Percentiles rank a stretch among this genome's conserved stretches.
phyloP scores from a whole-genome alignment of 2,113 vertebrate species.

The Trogon surrucura region DNA sequence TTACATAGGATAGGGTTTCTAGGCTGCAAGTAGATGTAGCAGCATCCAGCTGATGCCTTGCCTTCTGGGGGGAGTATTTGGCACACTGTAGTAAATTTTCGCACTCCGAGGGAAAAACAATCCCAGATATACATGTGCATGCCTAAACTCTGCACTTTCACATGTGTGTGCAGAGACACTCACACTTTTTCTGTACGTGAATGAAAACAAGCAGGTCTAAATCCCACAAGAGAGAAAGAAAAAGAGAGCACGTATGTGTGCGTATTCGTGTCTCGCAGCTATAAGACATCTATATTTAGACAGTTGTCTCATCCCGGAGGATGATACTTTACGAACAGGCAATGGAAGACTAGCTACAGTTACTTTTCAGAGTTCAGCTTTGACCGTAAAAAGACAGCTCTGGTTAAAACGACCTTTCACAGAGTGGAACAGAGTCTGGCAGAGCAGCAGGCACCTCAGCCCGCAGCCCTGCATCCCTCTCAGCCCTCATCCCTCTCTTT shows the following conservation, averaged over 20 bases:
- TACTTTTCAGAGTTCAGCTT: slow-evolving; percentile 67
- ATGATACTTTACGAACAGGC: slow-evolving; percentile 41
- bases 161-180: not conserved
- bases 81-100: not conserved
- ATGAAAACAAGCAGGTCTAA: not conserved
- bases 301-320: slow-evolving; percentile 66
- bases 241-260: not conserved
- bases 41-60: not conserved
- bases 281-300: slow-evolving; percentile 70
- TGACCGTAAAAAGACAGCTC: not conserved
- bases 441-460: not conserved
- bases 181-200: not conserved
- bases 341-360: slow-evolving; percentile 58
- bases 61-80: not conserved
- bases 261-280: not conserved
- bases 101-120: rapidly evolving
- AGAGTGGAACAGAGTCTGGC: not conserved
- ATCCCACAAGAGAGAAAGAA: not conserved
- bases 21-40: not conserved
- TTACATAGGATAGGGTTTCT: not conserved
- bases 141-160: not conserved
- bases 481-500: no score
- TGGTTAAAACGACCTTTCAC: not conserved
- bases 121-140: not conserved
- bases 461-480: not conserved